Percentiles rank a stretch among this genome's conserved stretches.
These are phyloP conservation scores for Lasioglossum pauxillum DNA, from an alignment of 2,888 invertebrate genomes.

Conservation along the genomic window DNA sequence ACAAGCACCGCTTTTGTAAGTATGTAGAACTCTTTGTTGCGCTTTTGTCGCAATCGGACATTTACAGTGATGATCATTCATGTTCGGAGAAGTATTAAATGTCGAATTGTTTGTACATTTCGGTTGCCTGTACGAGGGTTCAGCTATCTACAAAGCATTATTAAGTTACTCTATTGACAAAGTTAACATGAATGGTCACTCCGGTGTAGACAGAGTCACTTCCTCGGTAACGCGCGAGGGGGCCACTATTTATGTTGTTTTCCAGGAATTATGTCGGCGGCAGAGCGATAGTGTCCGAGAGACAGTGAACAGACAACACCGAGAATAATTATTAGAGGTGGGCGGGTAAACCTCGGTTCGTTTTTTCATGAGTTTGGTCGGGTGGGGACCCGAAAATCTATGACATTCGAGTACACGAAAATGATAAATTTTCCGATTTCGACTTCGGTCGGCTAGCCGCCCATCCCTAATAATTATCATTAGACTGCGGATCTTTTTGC, in stretches of 20 bases:
- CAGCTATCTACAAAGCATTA: neutral
- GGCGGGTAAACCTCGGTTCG: no score
- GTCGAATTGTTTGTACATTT: neutral
- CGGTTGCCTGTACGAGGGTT: neutral
- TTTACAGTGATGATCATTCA: no score
- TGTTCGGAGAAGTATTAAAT: no score
- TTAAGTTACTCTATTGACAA: neutral
- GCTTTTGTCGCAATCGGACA: neutral
- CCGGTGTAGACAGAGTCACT: neutral
- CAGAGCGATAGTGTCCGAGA: neutral
- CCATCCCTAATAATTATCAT: no score
- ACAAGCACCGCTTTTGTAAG: no score
- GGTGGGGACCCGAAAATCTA: no score
- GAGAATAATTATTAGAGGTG: neutral
- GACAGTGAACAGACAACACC: neutral
- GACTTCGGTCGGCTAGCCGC: no score
- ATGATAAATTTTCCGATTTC: no score
- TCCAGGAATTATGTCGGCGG: neutral
- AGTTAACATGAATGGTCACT: neutral
- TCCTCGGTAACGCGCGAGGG: neutral
- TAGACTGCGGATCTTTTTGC: no score
- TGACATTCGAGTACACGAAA: no score
- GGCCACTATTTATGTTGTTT: neutral
- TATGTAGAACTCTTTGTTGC: no score
- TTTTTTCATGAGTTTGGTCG: no score